These are phyloP conservation scores for Barbus barbus DNA, from an alignment of 2,113 vertebrate species.

Conservation along the genomic window DNA sequence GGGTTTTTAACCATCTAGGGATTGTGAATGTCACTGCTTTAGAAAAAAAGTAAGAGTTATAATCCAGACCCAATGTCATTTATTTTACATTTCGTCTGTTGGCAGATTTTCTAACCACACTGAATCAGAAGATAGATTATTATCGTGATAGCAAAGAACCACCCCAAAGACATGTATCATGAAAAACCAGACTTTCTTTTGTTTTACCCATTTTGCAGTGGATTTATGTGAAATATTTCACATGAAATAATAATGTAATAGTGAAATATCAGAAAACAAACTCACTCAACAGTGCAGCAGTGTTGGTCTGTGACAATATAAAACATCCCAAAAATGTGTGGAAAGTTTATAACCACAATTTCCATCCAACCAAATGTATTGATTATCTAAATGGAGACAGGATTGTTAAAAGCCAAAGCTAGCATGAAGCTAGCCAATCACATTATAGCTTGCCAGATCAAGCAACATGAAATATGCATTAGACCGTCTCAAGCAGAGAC, in stretches of 20 bases:
- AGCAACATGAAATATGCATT: slow-evolving; percentile 22
- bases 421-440: not conserved
- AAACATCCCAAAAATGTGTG: not conserved
- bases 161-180: not conserved
- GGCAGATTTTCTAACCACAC: slow-evolving; percentile 9
- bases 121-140: not conserved
- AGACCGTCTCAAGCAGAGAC: not conserved
- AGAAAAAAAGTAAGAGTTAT: slow-evolving; percentile 2
- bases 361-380: not conserved
- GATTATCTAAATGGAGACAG: not conserved
- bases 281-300: not conserved
- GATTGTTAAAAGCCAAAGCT: slow-evolving; percentile 10
- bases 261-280: not conserved
- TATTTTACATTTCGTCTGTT: not conserved
- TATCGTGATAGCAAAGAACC: not conserved
- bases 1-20: slow-evolving; percentile 5
- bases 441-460: not conserved
- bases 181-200: not conserved
- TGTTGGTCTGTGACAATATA: not conserved
- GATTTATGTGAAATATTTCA: not conserved
- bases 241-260: not conserved
- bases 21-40: not conserved
- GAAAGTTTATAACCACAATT: not conserved
- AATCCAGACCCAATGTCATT: not conserved
- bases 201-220: not conserved